Conservation (phyloP, 2,113 vertebrate genomes). For the Oreochromis niloticus region DNA sequence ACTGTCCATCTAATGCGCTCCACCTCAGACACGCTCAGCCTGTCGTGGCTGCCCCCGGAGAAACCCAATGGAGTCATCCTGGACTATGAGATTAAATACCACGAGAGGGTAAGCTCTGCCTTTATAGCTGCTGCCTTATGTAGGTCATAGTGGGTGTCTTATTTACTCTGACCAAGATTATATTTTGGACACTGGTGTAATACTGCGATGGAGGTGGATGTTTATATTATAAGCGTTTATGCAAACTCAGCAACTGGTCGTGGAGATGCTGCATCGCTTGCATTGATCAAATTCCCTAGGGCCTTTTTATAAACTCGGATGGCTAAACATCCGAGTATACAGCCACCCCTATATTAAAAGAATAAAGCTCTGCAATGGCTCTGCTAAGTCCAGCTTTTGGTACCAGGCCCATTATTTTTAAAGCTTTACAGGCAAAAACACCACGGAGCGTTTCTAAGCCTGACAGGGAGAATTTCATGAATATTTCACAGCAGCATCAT, state of each 20-base stretch:
- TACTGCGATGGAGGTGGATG: not conserved
- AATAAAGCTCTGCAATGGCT: not conserved
- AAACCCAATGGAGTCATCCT: slow-evolving; percentile 96
- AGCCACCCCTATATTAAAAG: not conserved
- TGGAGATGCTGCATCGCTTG: not conserved
- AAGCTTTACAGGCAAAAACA: not conserved
- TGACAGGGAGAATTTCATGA: not conserved
- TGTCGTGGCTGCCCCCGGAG: slow-evolving; percentile 94
- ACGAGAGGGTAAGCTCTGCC: slow-evolving; percentile 83
- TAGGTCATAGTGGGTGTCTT: not conserved
- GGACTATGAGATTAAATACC: slow-evolving; percentile 98
- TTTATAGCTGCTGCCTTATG: not conserved
- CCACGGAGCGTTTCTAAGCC: not conserved
- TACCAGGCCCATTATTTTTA: not conserved
- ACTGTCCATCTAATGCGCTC: slow-evolving; percentile 91
- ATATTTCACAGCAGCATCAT: not conserved
- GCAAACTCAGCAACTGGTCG: not conserved
- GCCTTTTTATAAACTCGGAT: not conserved
- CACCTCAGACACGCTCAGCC: slow-evolving; percentile 86
- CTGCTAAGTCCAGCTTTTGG: not conserved
- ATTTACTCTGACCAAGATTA: not conserved
- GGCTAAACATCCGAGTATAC: not conserved
- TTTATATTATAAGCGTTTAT: not conserved
- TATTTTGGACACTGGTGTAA: not conserved
- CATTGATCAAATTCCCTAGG: not conserved